These are phyloP conservation scores for Xiphophorus birchmanni DNA, from an alignment of 2,797 vertebrate genomes.

Conservation along the genomic window DNA sequence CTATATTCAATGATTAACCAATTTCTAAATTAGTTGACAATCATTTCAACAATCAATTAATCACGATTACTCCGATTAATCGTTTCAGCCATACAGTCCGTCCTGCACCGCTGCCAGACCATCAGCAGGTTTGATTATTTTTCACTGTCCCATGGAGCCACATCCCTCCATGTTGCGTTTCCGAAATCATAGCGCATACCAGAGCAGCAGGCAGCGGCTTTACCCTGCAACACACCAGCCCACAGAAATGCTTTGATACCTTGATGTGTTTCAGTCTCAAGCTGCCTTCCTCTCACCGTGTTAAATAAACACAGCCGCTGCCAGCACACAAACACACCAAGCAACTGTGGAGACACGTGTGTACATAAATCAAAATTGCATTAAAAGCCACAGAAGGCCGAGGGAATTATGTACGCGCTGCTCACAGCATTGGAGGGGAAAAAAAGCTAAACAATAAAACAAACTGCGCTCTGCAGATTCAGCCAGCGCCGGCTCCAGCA, in stretches of 20 bases:
- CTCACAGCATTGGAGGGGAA: conserved; percentile 18
- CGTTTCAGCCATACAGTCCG: not conserved
- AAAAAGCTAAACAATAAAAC: conserved; percentile 10
- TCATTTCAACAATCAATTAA: too few species aligned
- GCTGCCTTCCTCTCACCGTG: conserved; percentile 65
- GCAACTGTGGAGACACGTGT: conserved; percentile 42
- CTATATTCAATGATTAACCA: too few species aligned
- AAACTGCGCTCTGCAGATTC: conserved; percentile 27
- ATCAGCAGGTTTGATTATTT: conserved; percentile 50
- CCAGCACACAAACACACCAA: conserved; percentile 25
- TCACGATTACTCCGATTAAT: too few species aligned
- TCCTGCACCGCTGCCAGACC: conserved; percentile 18
- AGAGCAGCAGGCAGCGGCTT: conserved; percentile 80
- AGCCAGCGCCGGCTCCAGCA: conserved; percentile 21
- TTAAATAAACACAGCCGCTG: conserved; percentile 73
- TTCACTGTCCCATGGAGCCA: conserved; percentile 59
- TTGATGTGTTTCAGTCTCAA: conserved; percentile 72
- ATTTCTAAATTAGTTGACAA: too few species aligned
- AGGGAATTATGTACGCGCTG: conserved; percentile 58
- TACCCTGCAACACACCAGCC: conserved; percentile 72
- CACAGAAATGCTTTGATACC: conserved; percentile 81
- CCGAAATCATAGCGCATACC: conserved; percentile 78
- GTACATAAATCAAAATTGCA: conserved; percentile 59
- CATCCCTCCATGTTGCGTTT: conserved; percentile 66
- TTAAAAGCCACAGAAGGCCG: conserved; percentile 54